Conservation (phyloP, 1,140 invertebrate genomes). For the Kradibia gibbosae region DNA sequence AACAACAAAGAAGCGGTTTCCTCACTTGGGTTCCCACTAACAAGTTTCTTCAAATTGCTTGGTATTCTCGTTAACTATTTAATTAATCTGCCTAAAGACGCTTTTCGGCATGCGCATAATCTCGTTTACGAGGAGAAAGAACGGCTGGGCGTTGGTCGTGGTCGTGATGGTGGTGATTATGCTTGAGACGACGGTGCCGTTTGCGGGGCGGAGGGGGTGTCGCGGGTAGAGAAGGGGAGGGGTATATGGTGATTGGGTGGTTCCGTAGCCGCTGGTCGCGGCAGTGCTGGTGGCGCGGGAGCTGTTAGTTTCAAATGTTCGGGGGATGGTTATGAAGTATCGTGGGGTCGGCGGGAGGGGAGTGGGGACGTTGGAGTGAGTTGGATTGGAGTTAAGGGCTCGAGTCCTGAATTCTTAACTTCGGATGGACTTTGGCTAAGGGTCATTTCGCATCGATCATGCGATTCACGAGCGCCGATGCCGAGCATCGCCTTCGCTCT, state of each 20-base stretch:
- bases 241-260: neutral
- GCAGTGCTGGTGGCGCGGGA: too few relatives aligned
- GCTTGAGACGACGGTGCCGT: too few relatives aligned
- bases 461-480: constrained; percentile 35
- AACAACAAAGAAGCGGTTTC: neutral
- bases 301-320: too few relatives aligned
- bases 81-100: constrained; percentile 21
- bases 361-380: too few relatives aligned
- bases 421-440: constrained; percentile 28
- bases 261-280: too few relatives aligned
- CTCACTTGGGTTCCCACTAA: neutral
- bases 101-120: constrained; percentile 10
- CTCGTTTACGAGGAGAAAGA: constrained; percentile 3
- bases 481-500: neutral
- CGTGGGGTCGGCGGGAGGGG: too few relatives aligned
- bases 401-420: neutral
- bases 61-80: constrained; percentile 2
- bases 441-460: constrained; percentile 51
- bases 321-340: too few relatives aligned
- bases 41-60: neutral
- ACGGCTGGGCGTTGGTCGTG: neutral
- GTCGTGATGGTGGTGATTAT: neutral
- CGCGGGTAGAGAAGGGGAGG: neutral
- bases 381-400: neutral
- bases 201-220: too few relatives aligned